A percentile compares a stretch with the other conserved stretches of the same genome.
Conservation (phyloP, 2,797 vertebrate genomes). For the Nannoperca obscura region DNA sequence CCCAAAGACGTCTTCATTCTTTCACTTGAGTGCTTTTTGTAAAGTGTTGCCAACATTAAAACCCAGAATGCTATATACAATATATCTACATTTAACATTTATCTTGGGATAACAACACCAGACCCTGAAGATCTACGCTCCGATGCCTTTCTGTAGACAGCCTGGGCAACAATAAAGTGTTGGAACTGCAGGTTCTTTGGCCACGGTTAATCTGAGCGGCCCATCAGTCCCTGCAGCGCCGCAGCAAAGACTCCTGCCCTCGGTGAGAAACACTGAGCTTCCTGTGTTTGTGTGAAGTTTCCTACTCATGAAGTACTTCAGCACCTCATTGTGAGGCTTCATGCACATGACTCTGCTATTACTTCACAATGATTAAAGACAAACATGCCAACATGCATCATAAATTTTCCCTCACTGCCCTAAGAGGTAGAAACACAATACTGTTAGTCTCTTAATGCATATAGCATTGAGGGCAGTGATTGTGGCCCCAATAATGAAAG, state of each 20-base stretch:
- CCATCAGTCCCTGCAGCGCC: constrained; percentile 86
- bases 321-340: constrained; percentile 85
- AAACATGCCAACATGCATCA: constrained; percentile 62
- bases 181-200: constrained; percentile 87
- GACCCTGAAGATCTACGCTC: constrained; percentile 25
- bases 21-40: not conserved
- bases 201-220: constrained; percentile 90
- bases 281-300: constrained; percentile 99
- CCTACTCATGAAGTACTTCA: constrained; percentile 91
- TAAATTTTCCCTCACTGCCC: constrained; percentile 51
- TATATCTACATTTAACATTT: constrained; percentile 33
- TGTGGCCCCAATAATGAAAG: constrained; percentile 13
- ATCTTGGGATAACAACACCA: constrained; percentile 5
- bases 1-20: not conserved
- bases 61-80: not conserved
- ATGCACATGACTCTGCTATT: constrained; percentile 73
- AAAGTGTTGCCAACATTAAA: not conserved
- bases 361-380: constrained; percentile 78
- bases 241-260: constrained; percentile 87
- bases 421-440: constrained; percentile 45
- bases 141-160: constrained; percentile 46
- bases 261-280: constrained; percentile 90
- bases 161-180: constrained; percentile 87
- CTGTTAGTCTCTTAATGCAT: constrained; percentile 29
- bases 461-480: constrained; percentile 21